A percentile compares a stretch with the other conserved stretches of the same genome.
Evolutionary conservation across 2,888 invertebrate species (phyloP).

Genomic region (Frankliniella fusca): DNA sequence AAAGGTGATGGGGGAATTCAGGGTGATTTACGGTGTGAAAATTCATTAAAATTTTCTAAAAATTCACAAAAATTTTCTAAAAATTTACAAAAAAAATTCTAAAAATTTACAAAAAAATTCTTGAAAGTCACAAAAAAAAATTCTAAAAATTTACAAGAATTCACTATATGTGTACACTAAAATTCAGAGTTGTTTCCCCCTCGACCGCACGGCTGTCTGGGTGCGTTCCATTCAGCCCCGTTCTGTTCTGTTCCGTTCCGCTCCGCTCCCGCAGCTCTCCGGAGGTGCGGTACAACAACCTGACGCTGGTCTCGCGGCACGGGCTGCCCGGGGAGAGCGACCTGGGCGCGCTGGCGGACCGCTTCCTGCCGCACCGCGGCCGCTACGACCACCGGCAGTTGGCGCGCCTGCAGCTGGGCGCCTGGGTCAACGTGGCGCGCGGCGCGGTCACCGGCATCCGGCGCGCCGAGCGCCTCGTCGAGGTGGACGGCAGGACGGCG

Average conservation of each 20-base stretch:
- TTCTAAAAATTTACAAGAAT: no score
- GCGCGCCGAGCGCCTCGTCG: not conserved
- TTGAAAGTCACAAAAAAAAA: no score
- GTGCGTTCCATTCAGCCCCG: no score
- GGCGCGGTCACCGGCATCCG: not conserved
- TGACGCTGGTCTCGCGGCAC: not conserved
- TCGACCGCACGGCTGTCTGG: no score
- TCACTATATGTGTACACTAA: no score
- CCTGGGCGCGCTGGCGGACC: constrained; percentile 7
- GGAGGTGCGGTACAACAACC: constrained; percentile 19
- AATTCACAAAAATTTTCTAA: no score
- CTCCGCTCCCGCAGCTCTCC: not conserved
- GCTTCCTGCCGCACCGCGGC: constrained; percentile 10
- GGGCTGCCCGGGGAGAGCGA: not conserved
- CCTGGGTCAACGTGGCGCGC: constrained; percentile 4
- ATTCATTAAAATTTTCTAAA: no score
- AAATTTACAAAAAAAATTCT: no score
- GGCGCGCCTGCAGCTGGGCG: constrained; percentile 15
- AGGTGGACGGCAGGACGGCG: not conserved
- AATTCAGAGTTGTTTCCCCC: no score
- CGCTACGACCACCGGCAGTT: constrained; percentile 14
- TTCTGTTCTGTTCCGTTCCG: no score
- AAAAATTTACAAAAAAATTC: no score
- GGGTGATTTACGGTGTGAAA: not conserved
- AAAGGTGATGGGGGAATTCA: not conserved